These are phyloP conservation scores for Ceratina calcarata DNA, from an alignment of 1,140 invertebrate genomes.

Conservation along the genomic window DNA sequence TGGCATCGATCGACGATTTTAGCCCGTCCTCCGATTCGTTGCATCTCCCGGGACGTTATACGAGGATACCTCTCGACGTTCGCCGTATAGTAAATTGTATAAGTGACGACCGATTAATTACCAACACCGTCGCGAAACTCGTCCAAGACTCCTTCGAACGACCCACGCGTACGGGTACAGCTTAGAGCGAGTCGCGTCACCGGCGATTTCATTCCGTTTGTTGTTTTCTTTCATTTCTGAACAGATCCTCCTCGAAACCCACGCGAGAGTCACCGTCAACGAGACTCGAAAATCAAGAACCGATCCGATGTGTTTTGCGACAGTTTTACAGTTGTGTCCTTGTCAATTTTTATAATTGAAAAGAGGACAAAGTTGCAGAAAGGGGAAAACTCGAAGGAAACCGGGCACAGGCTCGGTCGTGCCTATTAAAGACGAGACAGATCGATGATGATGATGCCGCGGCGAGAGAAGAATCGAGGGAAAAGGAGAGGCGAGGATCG, in stretches of 20 bases:
- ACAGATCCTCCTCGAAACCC: too few relatives aligned
- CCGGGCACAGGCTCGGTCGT: too few relatives aligned
- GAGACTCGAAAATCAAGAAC: background rate
- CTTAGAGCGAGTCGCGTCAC: too few relatives aligned
- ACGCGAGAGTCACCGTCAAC: too few relatives aligned
- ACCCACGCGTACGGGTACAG: slow-evolving; percentile 4
- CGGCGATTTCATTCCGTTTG: too few relatives aligned
- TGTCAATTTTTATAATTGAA: too few relatives aligned
- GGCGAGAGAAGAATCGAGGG: slow-evolving; percentile 16
- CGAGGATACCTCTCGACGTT: background rate
- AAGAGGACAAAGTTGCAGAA: too few relatives aligned
- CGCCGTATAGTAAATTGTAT: slow-evolving; percentile 48
- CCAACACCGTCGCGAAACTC: slow-evolving; percentile 38
- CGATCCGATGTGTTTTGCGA: too few relatives aligned
- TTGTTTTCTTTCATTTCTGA: too few relatives aligned
- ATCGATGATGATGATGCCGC: slow-evolving; percentile 41
- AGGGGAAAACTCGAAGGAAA: background rate
- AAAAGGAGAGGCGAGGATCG: slow-evolving; percentile 37
- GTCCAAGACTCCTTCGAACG: slow-evolving; percentile 18
- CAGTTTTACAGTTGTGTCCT: too few relatives aligned
- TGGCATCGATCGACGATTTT: slow-evolving; percentile 54
- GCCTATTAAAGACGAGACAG: slow-evolving; percentile 40
- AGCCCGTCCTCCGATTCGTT: slow-evolving; percentile 20
- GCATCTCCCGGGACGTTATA: background rate
- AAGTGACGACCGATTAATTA: slow-evolving; percentile 62